Conservation (phyloP, 2,888 invertebrate species). For the Sisyra terminalis region DNA sequence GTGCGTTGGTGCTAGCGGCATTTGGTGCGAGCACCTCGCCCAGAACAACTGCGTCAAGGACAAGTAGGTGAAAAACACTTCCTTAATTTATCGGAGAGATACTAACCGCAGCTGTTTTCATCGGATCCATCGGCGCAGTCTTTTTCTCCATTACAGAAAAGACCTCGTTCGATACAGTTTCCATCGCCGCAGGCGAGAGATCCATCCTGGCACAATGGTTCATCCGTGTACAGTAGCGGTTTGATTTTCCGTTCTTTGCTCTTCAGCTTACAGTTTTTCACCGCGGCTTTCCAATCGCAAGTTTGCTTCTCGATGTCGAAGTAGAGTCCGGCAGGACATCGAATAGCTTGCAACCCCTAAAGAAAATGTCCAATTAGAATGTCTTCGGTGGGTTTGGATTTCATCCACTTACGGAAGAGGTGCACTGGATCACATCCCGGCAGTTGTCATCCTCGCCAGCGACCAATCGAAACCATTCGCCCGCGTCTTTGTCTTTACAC, state of each 20-base stretch:
- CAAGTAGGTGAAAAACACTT: not conserved
- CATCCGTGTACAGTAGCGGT: constrained; percentile 75
- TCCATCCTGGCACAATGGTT: constrained; percentile 77
- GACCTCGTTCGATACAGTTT: constrained; percentile 70
- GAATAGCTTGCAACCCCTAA: constrained; percentile 80
- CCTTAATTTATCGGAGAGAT: not conserved
- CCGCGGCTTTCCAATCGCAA: constrained; percentile 86
- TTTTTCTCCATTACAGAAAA: constrained; percentile 86
- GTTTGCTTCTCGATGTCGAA: constrained; percentile 93
- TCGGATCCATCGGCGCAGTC: constrained; percentile 81
- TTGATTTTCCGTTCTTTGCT: constrained; percentile 78
- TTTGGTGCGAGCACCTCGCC: not conserved
- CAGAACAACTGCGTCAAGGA: no score
- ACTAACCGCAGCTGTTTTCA: constrained; percentile 80
- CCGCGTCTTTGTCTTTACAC: constrained; percentile 88
- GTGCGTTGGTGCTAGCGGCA: not conserved
- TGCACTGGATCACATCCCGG: constrained; percentile 89
- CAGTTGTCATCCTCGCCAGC: constrained; percentile 84
- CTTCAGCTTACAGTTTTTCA: constrained; percentile 84
- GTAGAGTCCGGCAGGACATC: constrained; percentile 81
- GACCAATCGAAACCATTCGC: constrained; percentile 86
- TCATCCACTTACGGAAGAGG: constrained; percentile 57
- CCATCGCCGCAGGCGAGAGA: constrained; percentile 78
- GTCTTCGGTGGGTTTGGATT: not conserved
- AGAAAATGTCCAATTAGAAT: not conserved